These are phyloP conservation scores for Neoitamus cyanurus DNA, from an alignment of 2,888 invertebrate species.

Conservation along the genomic window DNA sequence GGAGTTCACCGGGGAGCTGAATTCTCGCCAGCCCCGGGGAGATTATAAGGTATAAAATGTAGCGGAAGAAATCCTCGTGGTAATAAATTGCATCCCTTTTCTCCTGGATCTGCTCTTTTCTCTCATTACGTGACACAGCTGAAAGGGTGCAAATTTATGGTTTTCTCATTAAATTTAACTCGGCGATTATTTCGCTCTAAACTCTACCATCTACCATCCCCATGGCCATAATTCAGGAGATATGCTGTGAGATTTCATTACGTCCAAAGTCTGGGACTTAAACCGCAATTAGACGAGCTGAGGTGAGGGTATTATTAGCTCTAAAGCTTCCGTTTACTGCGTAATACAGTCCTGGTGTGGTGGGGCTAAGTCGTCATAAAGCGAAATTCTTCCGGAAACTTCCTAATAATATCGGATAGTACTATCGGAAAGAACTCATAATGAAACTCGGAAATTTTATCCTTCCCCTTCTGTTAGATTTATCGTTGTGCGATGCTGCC, in stretches of 20 bases:
- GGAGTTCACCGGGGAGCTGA: not conserved
- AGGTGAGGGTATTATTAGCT: not conserved
- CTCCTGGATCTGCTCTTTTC: not conserved
- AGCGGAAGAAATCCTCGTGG: not conserved
- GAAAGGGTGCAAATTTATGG: slow-evolving; percentile 10
- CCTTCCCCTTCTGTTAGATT: not conserved
- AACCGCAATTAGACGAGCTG: not conserved
- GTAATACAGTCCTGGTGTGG: not conserved
- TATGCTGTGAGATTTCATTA: slow-evolving; percentile 1
- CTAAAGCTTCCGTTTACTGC: not conserved
- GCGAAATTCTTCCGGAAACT: not conserved
- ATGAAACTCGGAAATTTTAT: not conserved
- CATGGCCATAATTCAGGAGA: not conserved
- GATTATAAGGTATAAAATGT: slow-evolving; percentile 10
- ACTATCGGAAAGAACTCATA: not conserved
- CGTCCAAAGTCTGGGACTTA: not conserved
- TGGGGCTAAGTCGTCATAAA: not conserved
- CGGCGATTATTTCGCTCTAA: not conserved
- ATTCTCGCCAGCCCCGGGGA: not conserved
- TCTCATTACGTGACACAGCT: not conserved
- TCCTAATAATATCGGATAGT: not conserved
- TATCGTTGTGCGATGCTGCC: not conserved
- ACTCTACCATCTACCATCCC: not conserved
- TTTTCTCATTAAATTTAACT: slow-evolving; percentile 20
- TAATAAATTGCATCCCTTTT: slow-evolving; percentile 26